Conservation (phyloP, 2,888 invertebrate species). For the Cryptops parisi region DNA sequence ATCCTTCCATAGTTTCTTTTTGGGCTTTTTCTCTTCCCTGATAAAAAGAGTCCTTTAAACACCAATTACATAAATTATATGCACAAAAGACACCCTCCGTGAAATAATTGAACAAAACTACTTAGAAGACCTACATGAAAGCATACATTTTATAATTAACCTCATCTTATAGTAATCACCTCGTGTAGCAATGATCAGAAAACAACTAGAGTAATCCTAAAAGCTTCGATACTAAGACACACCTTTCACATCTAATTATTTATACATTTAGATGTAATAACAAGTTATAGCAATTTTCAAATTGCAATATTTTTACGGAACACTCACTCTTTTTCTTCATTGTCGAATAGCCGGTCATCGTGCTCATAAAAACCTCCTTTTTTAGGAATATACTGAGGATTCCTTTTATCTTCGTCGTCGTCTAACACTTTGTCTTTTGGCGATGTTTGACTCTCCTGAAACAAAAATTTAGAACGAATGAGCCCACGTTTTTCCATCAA, state of each 20-base stretch:
- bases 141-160: too few relatives aligned
- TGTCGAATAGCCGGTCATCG: conserved; percentile 55
- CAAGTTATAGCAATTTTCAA: neutral
- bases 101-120: neutral
- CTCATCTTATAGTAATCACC: too few relatives aligned
- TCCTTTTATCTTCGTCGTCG: conserved; percentile 84
- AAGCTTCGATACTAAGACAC: too few relatives aligned
- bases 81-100: conserved; percentile 1
- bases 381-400: conserved; percentile 95
- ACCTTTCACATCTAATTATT: too few relatives aligned
- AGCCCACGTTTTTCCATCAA: neutral
- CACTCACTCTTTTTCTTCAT: conserved; percentile 34
- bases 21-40: conserved; percentile 22
- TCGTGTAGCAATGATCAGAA: too few relatives aligned
- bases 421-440: conserved; percentile 47
- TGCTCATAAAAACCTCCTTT: conserved; percentile 93
- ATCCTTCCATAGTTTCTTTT: conserved; percentile 38
- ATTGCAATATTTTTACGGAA: too few relatives aligned
- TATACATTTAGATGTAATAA: too few relatives aligned
- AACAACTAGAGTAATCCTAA: too few relatives aligned
- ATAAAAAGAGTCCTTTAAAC: too few relatives aligned
- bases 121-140: too few relatives aligned
- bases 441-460: conserved; percentile 19
- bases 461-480: too few relatives aligned
- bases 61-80: neutral